A percentile compares a stretch with the other conserved stretches of the same genome.
Evolutionary conservation across 1,140 invertebrate species (phyloP).

Genomic region (Leptinotarsa undecemlineata): DNA sequence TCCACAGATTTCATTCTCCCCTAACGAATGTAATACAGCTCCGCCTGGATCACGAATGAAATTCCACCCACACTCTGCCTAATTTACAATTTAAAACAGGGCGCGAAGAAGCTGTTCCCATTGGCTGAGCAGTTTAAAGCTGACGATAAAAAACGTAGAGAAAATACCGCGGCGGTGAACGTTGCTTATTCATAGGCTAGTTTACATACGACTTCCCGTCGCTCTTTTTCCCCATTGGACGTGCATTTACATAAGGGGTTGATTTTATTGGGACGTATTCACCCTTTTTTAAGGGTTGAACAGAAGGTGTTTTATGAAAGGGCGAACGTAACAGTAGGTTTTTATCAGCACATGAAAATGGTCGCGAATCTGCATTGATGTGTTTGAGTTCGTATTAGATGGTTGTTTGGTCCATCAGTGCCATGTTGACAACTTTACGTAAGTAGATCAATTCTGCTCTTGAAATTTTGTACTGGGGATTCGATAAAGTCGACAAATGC

Average conservation of each 20-base stretch:
- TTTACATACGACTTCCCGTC: conserved; percentile 36
- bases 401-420: too few relatives aligned
- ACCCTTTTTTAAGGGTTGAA: conserved; percentile 32
- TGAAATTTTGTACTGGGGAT: too few relatives aligned
- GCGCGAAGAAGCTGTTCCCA: conserved; percentile 28
- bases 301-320: conserved; percentile 8
- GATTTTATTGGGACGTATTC: conserved; percentile 35
- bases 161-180: conserved; percentile 11
- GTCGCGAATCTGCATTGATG: background rate
- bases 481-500: too few relatives aligned
- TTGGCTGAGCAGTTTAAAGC: conserved; percentile 46
- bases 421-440: too few relatives aligned
- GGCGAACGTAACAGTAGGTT: background rate
- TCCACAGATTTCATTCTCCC: too few relatives aligned
- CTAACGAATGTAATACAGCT: too few relatives aligned
- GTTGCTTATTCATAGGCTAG: conserved; percentile 33
- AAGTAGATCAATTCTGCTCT: too few relatives aligned
- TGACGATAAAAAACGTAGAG: too few relatives aligned
- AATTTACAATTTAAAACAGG: conserved; percentile 52
- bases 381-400: too few relatives aligned
- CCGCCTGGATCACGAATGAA: background rate
- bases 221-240: conserved; percentile 29
- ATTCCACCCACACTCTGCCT: conserved; percentile 6
- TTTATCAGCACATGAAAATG: conserved; percentile 2
- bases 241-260: conserved; percentile 41